Conservation (phyloP, 2,113 vertebrate genomes). For the Lagenorhynchus albirostris region DNA sequence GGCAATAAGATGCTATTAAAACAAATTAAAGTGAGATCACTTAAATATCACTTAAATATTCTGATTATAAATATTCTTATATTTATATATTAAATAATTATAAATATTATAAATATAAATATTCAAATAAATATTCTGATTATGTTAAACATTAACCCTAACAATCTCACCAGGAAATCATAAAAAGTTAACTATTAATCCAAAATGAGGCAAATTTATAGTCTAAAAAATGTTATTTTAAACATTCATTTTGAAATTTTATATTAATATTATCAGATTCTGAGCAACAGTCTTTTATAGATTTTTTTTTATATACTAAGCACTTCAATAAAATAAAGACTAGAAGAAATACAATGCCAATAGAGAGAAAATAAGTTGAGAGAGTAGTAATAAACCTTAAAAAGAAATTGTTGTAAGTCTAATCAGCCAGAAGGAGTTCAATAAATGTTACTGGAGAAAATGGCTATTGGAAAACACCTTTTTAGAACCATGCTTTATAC, state of each 20-base stretch:
- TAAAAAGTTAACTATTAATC: not conserved
- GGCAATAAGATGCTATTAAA: slow-evolving; percentile 85
- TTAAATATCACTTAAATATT: not conserved
- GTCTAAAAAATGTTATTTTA: not conserved
- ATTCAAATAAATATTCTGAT: slow-evolving; percentile 5
- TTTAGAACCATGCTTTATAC: not conserved
- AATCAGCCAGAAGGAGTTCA: not conserved
- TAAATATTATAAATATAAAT: too few relatives aligned
- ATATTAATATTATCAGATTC: not conserved
- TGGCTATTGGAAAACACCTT: not conserved
- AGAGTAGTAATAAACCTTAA: not conserved
- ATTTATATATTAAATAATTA: too few relatives aligned
- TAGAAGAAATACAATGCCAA: not conserved
- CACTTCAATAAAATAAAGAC: slow-evolving; percentile 25
- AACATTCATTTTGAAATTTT: not conserved
- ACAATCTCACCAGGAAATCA: not conserved
- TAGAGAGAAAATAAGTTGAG: not conserved
- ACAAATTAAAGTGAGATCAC: not conserved
- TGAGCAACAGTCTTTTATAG: not conserved
- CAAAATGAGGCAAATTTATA: not conserved
- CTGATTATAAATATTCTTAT: not conserved
- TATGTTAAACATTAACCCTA: not conserved
- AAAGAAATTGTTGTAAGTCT: slow-evolving; percentile 4
- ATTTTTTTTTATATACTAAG: not conserved
- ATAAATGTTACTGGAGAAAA: slow-evolving; percentile 6